These are phyloP conservation scores for Dinomys branickii DNA, from an alignment of 2,113 vertebrate species.

Conservation along the genomic window DNA sequence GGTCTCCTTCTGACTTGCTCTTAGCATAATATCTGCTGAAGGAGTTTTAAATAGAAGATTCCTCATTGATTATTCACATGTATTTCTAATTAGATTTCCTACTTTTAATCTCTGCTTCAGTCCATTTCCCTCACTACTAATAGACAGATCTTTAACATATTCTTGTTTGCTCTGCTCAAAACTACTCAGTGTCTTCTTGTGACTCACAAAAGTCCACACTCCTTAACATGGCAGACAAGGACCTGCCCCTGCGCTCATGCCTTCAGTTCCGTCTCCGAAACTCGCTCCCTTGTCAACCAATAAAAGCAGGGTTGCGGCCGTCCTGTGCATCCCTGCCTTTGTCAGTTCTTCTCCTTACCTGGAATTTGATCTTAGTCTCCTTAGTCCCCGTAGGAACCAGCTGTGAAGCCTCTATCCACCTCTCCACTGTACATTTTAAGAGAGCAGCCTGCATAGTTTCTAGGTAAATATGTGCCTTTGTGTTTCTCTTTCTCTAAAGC, in stretches of 20 bases:
- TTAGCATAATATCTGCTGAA: neutral
- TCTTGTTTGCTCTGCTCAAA: neutral
- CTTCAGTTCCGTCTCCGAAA: neutral
- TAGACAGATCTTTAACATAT: neutral
- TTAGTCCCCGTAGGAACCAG: neutral
- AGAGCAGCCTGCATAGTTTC: neutral
- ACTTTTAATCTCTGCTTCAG: neutral
- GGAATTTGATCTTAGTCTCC: neutral
- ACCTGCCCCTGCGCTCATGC: neutral
- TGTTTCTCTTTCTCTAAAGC: neutral
- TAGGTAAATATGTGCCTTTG: neutral
- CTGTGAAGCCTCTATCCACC: neutral
- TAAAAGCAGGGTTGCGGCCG: neutral
- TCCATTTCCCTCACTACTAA: neutral
- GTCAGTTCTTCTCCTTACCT: neutral
- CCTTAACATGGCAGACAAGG: neutral
- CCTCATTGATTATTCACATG: neutral
- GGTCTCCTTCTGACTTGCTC: neutral
- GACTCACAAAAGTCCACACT: neutral
- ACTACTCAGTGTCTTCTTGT: neutral
- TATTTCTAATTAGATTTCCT: slow-evolving; percentile 34
- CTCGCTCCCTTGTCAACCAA: neutral
- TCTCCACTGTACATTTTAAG: neutral
- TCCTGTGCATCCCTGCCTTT: neutral
- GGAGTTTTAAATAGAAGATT: slow-evolving; percentile 14